phyloP scores from a whole-genome alignment of 1,140 invertebrate genomes.

The Geopemphigus sp. region DNA sequence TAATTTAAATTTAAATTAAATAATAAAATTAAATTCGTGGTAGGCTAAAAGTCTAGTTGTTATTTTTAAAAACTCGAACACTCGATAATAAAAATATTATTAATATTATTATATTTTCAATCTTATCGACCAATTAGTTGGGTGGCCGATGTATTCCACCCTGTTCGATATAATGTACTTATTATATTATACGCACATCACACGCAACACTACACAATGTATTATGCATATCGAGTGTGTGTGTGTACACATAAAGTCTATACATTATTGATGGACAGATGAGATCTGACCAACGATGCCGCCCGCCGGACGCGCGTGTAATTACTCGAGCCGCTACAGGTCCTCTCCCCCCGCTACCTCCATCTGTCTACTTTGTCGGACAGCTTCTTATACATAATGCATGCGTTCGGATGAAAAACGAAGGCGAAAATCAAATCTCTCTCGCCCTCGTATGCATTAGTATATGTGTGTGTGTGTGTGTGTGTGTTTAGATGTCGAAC shows the following conservation, averaged over 20 bases:
- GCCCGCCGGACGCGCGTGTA: conserved; percentile 8
- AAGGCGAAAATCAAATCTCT: conserved; percentile 41
- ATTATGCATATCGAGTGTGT: no score
- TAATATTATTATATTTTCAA: conserved; percentile 10
- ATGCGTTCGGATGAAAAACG: neutral
- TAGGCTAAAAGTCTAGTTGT: neutral
- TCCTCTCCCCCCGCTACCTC: neutral
- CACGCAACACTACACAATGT: neutral
- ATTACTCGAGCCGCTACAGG: conserved; percentile 17
- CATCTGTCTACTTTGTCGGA: neutral
- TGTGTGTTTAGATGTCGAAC: conserved; percentile 21
- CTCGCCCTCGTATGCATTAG: neutral
- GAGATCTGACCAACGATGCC: conserved; percentile 30
- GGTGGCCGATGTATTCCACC: neutral
- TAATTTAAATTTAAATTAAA: no score
- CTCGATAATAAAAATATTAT: neutral
- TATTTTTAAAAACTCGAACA: conserved; percentile 15
- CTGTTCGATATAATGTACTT: neutral
- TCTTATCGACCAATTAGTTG: conserved; percentile 19
- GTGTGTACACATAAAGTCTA: conserved; percentile 18
- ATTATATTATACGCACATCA: neutral
- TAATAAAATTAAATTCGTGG: neutral
- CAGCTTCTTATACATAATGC: conserved; percentile 7
- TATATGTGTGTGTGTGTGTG: neutral
- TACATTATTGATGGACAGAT: conserved; percentile 45